Percentiles rank a stretch among this genome's conserved stretches.
These are phyloP conservation scores for Plebejus melissa DNA, from an alignment of 2,888 invertebrate species.

Conservation along the genomic window DNA sequence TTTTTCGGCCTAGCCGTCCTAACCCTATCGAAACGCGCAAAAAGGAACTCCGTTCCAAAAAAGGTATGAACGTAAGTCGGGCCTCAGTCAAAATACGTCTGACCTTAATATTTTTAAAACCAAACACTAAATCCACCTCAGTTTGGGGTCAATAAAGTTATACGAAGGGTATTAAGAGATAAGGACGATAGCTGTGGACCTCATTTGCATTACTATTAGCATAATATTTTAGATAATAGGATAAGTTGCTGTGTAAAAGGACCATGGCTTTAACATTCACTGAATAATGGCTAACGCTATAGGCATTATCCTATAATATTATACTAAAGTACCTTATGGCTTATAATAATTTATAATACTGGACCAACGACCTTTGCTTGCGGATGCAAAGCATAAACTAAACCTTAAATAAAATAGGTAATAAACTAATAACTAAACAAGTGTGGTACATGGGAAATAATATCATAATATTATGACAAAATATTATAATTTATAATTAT, in stretches of 20 bases:
- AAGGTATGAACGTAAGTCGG: too few species aligned
- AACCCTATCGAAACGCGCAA: too few species aligned
- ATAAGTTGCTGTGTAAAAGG: constrained; percentile 28
- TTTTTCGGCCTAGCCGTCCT: too few species aligned
- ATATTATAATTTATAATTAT: too few species aligned
- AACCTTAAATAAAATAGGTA: too few species aligned
- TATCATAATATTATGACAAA: too few species aligned
- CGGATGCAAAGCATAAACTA: too few species aligned
- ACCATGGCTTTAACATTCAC: constrained; percentile 16
- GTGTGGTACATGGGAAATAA: too few species aligned
- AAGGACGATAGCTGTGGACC: not conserved
- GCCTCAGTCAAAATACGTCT: not conserved
- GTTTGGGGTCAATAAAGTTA: constrained; percentile 23
- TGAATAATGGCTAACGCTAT: constrained; percentile 23
- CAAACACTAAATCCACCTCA: not conserved
- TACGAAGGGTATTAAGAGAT: constrained; percentile 20
- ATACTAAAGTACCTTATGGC: not conserved
- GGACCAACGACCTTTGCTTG: too few species aligned
- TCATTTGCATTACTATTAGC: constrained; percentile 28
- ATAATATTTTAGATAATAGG: constrained; percentile 29
- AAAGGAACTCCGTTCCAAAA: too few species aligned
- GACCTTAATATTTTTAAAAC: not conserved
- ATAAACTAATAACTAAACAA: too few species aligned
- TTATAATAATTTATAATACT: not conserved
- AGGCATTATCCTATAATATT: not conserved